Evolutionary conservation across 35 echinoderm and acorn worm species (phyloP).

Genomic region (Apostichopus parvimensis): DNA sequence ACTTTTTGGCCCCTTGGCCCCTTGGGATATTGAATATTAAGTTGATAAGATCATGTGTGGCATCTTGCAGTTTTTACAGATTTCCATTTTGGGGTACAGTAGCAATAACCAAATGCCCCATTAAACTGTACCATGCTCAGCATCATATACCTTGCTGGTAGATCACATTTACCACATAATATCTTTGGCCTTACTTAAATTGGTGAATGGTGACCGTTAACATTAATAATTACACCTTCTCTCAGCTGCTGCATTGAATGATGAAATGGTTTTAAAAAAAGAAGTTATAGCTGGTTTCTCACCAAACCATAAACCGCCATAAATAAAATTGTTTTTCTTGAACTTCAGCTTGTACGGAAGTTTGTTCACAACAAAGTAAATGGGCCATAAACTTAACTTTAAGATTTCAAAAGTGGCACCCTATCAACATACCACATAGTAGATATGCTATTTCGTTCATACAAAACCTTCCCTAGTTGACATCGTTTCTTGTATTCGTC

Average conservation of each 20-base stretch:
- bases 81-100: constrained; percentile 21
- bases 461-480: neutral
- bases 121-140: constrained; percentile 48
- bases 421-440: neutral
- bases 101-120: constrained; percentile 32
- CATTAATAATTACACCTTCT: neutral
- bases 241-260: neutral
- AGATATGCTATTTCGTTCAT: neutral
- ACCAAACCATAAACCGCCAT: constrained; percentile 24
- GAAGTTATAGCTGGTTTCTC: constrained; percentile 10
- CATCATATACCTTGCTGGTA: constrained; percentile 27
- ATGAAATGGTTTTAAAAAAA: constrained; percentile 24
- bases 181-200: neutral
- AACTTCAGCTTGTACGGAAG: neutral
- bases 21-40: neutral
- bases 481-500: neutral
- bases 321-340: neutral
- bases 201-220: neutral
- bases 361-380: neutral
- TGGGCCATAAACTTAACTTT: neutral
- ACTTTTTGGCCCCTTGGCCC: constrained; percentile 14
- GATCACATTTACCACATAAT: constrained; percentile 45
- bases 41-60: neutral
- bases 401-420: neutral
- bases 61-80: constrained; percentile 15